These are phyloP conservation scores for Hippolais icterina DNA, from an alignment of 2,113 vertebrate species.

Conservation along the genomic window DNA sequence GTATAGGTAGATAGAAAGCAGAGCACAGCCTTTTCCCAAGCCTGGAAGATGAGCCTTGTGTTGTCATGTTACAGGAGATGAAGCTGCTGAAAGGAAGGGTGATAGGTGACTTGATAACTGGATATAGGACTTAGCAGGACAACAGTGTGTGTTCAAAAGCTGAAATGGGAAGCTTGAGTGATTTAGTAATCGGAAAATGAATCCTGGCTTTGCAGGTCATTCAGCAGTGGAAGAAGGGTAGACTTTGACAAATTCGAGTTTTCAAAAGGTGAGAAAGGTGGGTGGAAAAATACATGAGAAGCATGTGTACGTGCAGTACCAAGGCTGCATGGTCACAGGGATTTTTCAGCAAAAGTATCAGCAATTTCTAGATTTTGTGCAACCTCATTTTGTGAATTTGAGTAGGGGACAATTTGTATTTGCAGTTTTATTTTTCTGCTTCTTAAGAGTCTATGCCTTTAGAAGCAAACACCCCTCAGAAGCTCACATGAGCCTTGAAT, in stretches of 20 bases:
- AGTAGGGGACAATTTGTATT: neutral
- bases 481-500: neutral
- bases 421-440: neutral
- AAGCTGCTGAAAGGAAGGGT: slow-evolving; percentile 39
- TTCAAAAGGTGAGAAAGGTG: neutral
- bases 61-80: slow-evolving; percentile 33
- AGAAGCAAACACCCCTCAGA: neutral
- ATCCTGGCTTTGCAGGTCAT: slow-evolving; percentile 35
- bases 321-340: neutral
- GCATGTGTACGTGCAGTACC: neutral
- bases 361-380: neutral
- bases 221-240: neutral
- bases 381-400: neutral
- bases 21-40: neutral
- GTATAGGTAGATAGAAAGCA: neutral
- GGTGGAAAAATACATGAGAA: neutral
- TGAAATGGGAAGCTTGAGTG: slow-evolving; percentile 47
- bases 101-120: slow-evolving; percentile 40
- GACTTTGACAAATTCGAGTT: neutral
- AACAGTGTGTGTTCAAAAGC: neutral
- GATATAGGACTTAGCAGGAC: slow-evolving; percentile 16
- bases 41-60: slow-evolving; percentile 1
- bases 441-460: neutral
- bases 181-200: slow-evolving; percentile 20
- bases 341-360: neutral